A percentile compares a stretch with the other conserved stretches of the same genome.
Evolutionary conservation across 1,140 invertebrate genomes (phyloP).

Genomic region (Lepidurus apus): DNA sequence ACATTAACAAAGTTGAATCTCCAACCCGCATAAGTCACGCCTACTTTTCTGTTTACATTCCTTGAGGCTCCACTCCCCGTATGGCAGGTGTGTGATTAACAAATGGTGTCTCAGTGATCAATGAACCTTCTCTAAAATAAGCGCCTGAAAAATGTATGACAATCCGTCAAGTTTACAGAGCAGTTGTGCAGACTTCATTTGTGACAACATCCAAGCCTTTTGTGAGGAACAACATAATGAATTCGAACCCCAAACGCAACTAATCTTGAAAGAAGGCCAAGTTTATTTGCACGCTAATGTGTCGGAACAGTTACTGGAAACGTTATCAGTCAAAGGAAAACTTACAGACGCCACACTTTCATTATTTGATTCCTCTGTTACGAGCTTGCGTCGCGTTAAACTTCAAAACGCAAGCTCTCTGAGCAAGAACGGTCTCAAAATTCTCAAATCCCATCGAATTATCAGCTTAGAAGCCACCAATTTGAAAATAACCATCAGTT

Average conservation of each 20-base stretch:
- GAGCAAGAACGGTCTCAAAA: constrained; percentile 57
- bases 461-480: constrained; percentile 57
- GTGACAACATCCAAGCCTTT: constrained; percentile 59
- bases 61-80: background rate
- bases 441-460: constrained; percentile 62
- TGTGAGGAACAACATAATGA: constrained; percentile 46
- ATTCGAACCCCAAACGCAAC: constrained; percentile 36
- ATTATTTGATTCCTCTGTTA: constrained; percentile 60
- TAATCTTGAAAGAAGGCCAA: constrained; percentile 51
- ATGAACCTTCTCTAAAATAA: background rate
- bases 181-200: constrained; percentile 62
- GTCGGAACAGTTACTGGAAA: constrained; percentile 59
- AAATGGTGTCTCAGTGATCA: background rate
- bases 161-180: constrained; percentile 59
- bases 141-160: constrained; percentile 52
- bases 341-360: constrained; percentile 59
- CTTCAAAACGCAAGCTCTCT: constrained; percentile 49
- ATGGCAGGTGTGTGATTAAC: background rate
- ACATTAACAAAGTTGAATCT: too few species aligned
- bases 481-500: constrained; percentile 58
- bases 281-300: constrained; percentile 61
- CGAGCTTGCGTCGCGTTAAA: constrained; percentile 53
- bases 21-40: background rate
- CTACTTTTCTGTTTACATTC: background rate
- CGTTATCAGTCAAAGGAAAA: constrained; percentile 57